Evolutionary conservation across 2,113 vertebrate species (phyloP).

Genomic region (Lipotes vexillifer): DNA sequence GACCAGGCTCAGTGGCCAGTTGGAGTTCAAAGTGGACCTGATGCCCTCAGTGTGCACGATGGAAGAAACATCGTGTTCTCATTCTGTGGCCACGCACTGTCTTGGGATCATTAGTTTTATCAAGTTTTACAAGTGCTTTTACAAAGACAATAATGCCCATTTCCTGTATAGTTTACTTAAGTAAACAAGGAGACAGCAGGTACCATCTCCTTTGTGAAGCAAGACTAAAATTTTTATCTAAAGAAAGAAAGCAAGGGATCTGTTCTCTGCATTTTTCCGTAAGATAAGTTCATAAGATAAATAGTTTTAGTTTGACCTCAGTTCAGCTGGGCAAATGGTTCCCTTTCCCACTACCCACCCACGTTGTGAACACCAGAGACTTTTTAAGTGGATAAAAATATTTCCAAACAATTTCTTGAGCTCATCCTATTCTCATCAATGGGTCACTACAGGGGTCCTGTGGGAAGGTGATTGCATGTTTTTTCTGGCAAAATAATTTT

Average conservation of each 20-base stretch:
- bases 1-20: neutral
- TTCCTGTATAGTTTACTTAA: conserved; percentile 55
- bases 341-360: conserved; percentile 54
- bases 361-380: conserved; percentile 51
- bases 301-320: conserved; percentile 61
- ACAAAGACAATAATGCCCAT: conserved; percentile 31
- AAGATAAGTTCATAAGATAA: conserved; percentile 67
- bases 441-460: neutral
- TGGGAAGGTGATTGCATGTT: conserved; percentile 7
- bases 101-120: conserved; percentile 15
- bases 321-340: conserved; percentile 55
- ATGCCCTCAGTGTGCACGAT: neutral
- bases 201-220: neutral
- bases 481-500: neutral
- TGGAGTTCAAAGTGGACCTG: neutral
- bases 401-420: conserved; percentile 50
- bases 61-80: conserved; percentile 17
- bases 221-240: conserved; percentile 8
- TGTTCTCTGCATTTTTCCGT: conserved; percentile 43
- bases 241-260: conserved; percentile 47
- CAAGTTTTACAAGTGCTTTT: neutral
- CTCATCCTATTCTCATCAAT: neutral
- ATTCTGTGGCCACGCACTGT: neutral
- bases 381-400: conserved; percentile 48
- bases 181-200: conserved; percentile 61